A percentile compares a stretch with the other conserved stretches of the same genome.
phyloP scores from a whole-genome alignment of 2,888 invertebrate genomes.

The Caenorhabditis auriculariae region DNA sequence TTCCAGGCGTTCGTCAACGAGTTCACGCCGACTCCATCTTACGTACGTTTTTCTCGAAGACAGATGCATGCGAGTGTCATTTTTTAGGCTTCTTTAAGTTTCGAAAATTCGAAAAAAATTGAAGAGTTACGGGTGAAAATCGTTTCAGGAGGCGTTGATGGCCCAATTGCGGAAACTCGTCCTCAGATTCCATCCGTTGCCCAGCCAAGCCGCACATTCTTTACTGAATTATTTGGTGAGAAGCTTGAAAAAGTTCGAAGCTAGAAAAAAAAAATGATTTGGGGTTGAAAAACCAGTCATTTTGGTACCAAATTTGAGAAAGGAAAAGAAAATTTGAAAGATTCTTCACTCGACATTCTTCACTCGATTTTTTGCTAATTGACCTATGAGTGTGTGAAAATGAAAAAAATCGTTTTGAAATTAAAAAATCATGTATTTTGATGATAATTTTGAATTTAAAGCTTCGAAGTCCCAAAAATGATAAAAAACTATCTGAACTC shows the following conservation, averaged over 20 bases:
- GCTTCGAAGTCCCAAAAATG: no score
- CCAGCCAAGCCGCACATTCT: slow-evolving; percentile 89
- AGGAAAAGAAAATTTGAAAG: neutral
- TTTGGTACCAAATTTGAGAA: neutral
- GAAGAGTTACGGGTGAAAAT: neutral
- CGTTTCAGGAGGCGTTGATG: slow-evolving; percentile 80
- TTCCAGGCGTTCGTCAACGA: slow-evolving; percentile 28
- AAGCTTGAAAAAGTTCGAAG: no score
- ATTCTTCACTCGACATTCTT: neutral
- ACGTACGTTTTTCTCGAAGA: no score
- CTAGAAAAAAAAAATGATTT: neutral
- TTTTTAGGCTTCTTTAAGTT: no score
- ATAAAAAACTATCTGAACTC: no score
- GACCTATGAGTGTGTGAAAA: no score
- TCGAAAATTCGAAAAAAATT: neutral
- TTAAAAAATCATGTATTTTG: neutral
- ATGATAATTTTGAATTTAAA: slow-evolving; percentile 11
- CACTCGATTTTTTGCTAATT: no score
- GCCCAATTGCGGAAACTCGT: slow-evolving; percentile 89
- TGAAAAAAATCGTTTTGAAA: neutral
- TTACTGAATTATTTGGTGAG: slow-evolving; percentile 90
- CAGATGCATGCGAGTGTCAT: no score
- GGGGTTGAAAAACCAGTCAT: neutral
- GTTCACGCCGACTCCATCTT: slow-evolving; percentile 25
- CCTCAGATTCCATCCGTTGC: slow-evolving; percentile 70